Evolutionary conservation across 2,797 vertebrate genomes (phyloP), one percentile per base, ranked within the genome.

Genomic region (Gymnoscopelus microlampas): DNA sequence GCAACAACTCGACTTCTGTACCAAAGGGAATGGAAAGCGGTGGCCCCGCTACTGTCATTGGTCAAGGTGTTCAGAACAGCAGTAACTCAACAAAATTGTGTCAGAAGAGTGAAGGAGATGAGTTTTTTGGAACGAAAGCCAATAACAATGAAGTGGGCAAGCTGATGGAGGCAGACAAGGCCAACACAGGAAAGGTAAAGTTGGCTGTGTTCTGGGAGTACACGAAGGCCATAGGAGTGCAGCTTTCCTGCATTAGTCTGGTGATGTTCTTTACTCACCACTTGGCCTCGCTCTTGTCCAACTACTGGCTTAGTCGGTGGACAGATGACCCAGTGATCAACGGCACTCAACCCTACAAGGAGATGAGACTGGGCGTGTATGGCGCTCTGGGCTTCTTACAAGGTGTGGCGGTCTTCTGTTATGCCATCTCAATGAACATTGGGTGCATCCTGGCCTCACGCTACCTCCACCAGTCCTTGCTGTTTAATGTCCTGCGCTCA

Each of bases 241-340:
- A 80, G 4, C 87, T 98, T 59, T 96, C 95, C 78, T 91, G 90
- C 65, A 75, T 96, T 75, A 96, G 96, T 75, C 70, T 96, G 76
- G 77, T 97, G 81, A 92, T 99, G 13, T 98, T 98, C 70, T 10
- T 98, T 2, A 85, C 91, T 58, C 95, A 97, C 81, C 94, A 99
- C 11, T 10, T 94, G 3, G 82, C 96, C 0, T 91, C 97, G 0
- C 76, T 99, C 65, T 85, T 92, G 66, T 98, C 97, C 63, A 98
- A 98, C 92, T 99, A 97, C 79, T 99, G 97, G 97, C 94, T 99
- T 4, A 98, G 97, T 74, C 86, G 96, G 58, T 99, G 98, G 98
- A 97, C 97, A 0, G 97, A 99, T 1, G 97, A 99, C 87, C 95
- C 94, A 0, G 87, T 97, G 47, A 11, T 98, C 63, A 98, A 99